Percentiles rank a stretch among this genome's conserved stretches.
Conservation (phyloP, 2,888 invertebrate genomes). For the Nezara viridula region DNA sequence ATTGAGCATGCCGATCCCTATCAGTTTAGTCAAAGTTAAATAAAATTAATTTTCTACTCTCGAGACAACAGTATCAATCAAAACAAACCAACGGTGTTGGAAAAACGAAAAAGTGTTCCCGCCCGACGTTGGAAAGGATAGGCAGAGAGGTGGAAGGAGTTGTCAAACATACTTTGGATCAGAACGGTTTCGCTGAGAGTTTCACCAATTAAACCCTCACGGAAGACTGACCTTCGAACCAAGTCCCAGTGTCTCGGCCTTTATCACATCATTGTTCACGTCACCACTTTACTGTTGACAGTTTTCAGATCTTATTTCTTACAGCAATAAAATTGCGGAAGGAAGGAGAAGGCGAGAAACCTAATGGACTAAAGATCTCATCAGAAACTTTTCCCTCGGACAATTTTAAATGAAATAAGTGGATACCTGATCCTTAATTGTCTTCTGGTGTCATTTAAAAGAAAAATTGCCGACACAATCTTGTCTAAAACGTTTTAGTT, state of each 20-base stretch:
- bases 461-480: no score
- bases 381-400: background rate
- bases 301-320: background rate
- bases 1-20: background rate
- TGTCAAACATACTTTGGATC: conserved; percentile 23
- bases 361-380: background rate
- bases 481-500: no score
- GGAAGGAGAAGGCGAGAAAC: background rate
- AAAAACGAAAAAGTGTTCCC: background rate
- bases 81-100: background rate
- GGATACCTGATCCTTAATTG: background rate
- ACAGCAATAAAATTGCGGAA: background rate
- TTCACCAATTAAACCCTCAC: conserved; percentile 44
- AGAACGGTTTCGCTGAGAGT: background rate
- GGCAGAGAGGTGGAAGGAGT: background rate
- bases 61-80: conserved; percentile 26
- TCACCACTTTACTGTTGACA: background rate
- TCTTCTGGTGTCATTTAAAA: background rate
- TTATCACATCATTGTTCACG: background rate
- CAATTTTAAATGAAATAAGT: background rate
- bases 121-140: background rate
- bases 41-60: background rate
- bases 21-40: background rate
- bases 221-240: background rate
- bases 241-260: background rate